Evolutionary conservation across 2,888 invertebrate species (phyloP), one percentile per base, ranked within the genome.

Genomic region (Lutraria lutraria): DNA sequence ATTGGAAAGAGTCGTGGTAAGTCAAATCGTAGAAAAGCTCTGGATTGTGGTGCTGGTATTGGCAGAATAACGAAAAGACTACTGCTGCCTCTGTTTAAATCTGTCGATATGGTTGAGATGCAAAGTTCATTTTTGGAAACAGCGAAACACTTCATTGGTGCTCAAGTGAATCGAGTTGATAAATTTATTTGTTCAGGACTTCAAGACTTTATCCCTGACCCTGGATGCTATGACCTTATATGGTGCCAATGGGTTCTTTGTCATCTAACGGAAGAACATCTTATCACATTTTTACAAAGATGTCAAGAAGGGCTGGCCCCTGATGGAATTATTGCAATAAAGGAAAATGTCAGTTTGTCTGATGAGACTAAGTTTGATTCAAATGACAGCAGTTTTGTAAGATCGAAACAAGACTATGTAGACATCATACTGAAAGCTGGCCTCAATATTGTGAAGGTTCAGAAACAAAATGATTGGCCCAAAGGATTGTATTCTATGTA

Each of bases 31-130:
- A 96, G 97, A 80, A 97, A 97, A 90, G 99, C 98, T 2, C 97
- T 99, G 15, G 99, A 99, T 96, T 99, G 99, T 97, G 99, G 99
- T 8, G 98, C 99, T 25, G 99, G 99, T 4, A 99, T 99, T 94
- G 99, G 99, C 0, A 97, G 99, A 94, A 98, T 99, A 76, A 98
- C 98, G 0, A 98, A 98, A 96, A 97, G 98, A 95, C 97, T 99
- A 19, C 97, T 99, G 29, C 97, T 98, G 86, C 98, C 98, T 79
- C 97, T 98, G 92, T 99, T 99, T 97, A 97, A 98, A 21, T 97
- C 97, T 89, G 98, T 99, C 0, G 99, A 99, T 97, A 97, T 99
- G 95, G 98, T 99, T 0, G 99, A 99, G 96, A 98, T 99, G 96
- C 98, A 98, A 97, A 97, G 97, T 91, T 97, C 97, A 92, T 99